Conservation (phyloP, 2,888 invertebrate genomes). For the Sericinus montela region DNA sequence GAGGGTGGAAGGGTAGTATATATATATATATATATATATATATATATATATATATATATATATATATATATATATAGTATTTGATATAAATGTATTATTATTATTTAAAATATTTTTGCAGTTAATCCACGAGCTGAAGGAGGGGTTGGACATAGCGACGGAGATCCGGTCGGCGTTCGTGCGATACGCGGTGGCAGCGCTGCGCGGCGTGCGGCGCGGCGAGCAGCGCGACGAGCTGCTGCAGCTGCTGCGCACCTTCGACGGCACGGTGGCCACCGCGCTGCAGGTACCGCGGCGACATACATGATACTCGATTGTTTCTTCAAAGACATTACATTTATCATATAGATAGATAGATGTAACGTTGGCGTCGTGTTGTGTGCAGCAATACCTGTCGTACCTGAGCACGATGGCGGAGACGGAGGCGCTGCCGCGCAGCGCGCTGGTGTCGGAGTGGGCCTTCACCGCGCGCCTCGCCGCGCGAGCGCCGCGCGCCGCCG, state of each 20-base stretch:
- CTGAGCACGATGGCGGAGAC: slow-evolving; percentile 89
- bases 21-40: too few relatives aligned
- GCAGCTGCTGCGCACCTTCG: slow-evolving; percentile 84
- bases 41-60: too few relatives aligned
- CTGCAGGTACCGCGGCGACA: slow-evolving; percentile 56
- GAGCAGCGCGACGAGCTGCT: slow-evolving; percentile 67
- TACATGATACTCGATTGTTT: too few relatives aligned
- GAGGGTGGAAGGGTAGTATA: too few relatives aligned
- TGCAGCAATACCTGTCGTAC: slow-evolving; percentile 90
- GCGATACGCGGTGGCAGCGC: slow-evolving; percentile 81
- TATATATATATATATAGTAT: too few relatives aligned
- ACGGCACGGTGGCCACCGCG: slow-evolving; percentile 86
- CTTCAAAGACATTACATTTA: too few relatives aligned
- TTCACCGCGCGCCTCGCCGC: slow-evolving; percentile 89
- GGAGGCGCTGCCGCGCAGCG: slow-evolving; percentile 85
- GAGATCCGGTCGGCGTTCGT: slow-evolving; percentile 88
- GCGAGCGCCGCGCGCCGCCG: slow-evolving; percentile 87
- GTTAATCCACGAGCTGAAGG: slow-evolving; percentile 93
- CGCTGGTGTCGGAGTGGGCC: slow-evolving; percentile 92
- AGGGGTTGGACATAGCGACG: slow-evolving; percentile 91
- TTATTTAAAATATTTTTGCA: slow-evolving; percentile 36
- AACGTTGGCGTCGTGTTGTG: too few relatives aligned
- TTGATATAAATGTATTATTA: too few relatives aligned
- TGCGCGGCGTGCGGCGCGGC: slow-evolving; percentile 44
- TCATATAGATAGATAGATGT: too few relatives aligned